Evolutionary conservation across 1,140 invertebrate species (phyloP), one percentile per base, ranked within the genome.

Genomic region (Mylabris phalerata): DNA sequence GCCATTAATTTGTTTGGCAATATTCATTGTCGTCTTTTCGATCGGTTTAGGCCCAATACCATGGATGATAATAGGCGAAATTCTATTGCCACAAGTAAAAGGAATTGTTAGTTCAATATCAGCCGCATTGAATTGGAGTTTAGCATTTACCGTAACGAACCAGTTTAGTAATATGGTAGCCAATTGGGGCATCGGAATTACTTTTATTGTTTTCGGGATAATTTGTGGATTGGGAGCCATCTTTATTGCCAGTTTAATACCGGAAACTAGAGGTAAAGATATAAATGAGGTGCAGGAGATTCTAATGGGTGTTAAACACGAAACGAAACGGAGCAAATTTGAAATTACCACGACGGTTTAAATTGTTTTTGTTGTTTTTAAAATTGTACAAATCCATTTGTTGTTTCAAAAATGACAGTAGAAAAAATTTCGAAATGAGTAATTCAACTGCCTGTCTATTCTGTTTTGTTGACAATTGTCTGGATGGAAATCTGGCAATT

Each of bases 11-110:
- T 83, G 84, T 45, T 68, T 94, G 4, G 84, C 86, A 38, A 51
- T 87, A 1, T 95, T 89, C 73, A 87, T 90, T 32, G 70, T 88
- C 25, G 78, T 85, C n/a, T 91, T 90, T 73, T 86, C 85, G 0
- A 69, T 79, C 41, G 79, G 79, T 9, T 73, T 74, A 43, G 78
- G 77, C 0, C 76, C 77, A 3, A 70, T 80, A 46, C 74, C 76
- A 1, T 80, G 77, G 75, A 50, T 79, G 4, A 74, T 79, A 59
- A 66, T 75, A 55, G 68, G 67, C 2, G 71, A 75, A 60, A 40
- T 75, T 63, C 73, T 73, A 73, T 66, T 78, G 68, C 63, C 77
- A 70, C 75, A 78, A n/a, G 50, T 79, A 4, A 81, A 78, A 32
- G 80, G 76, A 67, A 72, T 75, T 5, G 80, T 76, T 64, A 44